Evolutionary conservation across 2,888 invertebrate species (phyloP).

Genomic region (Drosophila basisetae): DNA sequence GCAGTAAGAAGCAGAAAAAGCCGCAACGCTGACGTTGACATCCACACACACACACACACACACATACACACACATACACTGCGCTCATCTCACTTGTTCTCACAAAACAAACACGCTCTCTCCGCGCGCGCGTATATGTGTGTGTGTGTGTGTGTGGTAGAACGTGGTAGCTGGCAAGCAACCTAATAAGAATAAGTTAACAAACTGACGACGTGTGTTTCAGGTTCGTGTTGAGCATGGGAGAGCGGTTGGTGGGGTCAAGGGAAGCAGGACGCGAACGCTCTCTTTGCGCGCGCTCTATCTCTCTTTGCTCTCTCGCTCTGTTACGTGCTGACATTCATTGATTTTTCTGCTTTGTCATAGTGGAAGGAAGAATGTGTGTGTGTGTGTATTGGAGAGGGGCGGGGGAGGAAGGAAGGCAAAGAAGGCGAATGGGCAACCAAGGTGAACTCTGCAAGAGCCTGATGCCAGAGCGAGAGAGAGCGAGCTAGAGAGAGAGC

Average conservation of each 20-base stretch:
- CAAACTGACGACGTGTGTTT: slow-evolving; percentile 76
- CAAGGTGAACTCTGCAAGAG: slow-evolving; percentile 44
- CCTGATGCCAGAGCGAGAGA: slow-evolving; percentile 12
- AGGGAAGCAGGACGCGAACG: slow-evolving; percentile 48
- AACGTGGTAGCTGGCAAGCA: slow-evolving; percentile 61
- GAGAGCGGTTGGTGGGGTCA: slow-evolving; percentile 7
- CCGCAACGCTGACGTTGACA: slow-evolving; percentile 78
- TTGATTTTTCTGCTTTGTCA: slow-evolving; percentile 80
- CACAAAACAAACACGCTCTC: slow-evolving; percentile 7
- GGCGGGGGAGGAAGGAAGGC: neutral
- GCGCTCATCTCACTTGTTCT: slow-evolving; percentile 10
- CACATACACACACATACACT: neutral
- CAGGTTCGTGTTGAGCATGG: slow-evolving; percentile 25
- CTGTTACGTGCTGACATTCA: slow-evolving; percentile 70
- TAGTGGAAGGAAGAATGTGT: slow-evolving; percentile 13
- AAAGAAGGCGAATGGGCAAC: slow-evolving; percentile 19
- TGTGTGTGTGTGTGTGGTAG: slow-evolving; percentile 53
- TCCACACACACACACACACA: slow-evolving; percentile 33
- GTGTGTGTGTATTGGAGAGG: neutral
- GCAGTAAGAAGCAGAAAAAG: slow-evolving; percentile 75
- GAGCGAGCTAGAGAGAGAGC: slow-evolving; percentile 17
- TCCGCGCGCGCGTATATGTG: neutral
- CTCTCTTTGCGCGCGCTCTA: slow-evolving; percentile 28
- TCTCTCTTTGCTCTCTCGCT: slow-evolving; percentile 36
- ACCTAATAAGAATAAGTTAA: slow-evolving; percentile 71